Base-by-base conservation (phyloP, 2,888 invertebrate species). In the Hydrotaea diabolus region DNA sequence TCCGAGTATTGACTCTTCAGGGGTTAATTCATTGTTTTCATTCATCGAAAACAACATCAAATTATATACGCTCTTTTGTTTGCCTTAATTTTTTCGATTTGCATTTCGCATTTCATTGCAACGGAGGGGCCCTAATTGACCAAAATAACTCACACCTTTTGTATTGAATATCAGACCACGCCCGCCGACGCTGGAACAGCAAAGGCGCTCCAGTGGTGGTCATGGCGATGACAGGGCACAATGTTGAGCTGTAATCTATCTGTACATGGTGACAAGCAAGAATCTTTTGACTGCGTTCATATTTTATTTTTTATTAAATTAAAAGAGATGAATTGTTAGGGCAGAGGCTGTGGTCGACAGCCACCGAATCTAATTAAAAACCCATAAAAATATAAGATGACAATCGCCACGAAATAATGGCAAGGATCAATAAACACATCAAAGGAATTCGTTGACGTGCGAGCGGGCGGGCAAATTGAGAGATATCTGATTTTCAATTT, bases 1-100 rank as follows among this genome's bases (percentile, higher is more conserved):
- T 11, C 9, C 23, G 59, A 59, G n/a, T 55, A 49, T 55, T 55
- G 21, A 11, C 55, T 17, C 39, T 55, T 55, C 7, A 17, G 21
- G 5, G n/a, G 19, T 55, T 49, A 19, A 62, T 62, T 62, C 59
- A 62, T 62, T n/a, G n/a, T n/a, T n/a, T n/a, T 62, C 59, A 62
- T 62, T 15, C 19, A 64, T 17, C 26, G 39, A 64, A 36, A 17
- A 64, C n/a, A 31, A 17, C 31, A 59, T 55, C 23, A 21, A 55
- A 55, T 55, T 55, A 55, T 55, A 21, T 21, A 55, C 55, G 21
- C 55, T 21, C 21, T 53, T 55, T 21, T 55, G 21, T 21, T 55
- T 39, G 13, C 9, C 1, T 46, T 46, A 4, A 5, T 46, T 8
- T 53, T 17, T 1, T 53, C 7, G 31, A 7, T 31, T 4, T 31